Percentiles rank a stretch among this genome's conserved stretches.
Conservation (phyloP, 2,113 vertebrate genomes). For the Geococcyx californianus region DNA sequence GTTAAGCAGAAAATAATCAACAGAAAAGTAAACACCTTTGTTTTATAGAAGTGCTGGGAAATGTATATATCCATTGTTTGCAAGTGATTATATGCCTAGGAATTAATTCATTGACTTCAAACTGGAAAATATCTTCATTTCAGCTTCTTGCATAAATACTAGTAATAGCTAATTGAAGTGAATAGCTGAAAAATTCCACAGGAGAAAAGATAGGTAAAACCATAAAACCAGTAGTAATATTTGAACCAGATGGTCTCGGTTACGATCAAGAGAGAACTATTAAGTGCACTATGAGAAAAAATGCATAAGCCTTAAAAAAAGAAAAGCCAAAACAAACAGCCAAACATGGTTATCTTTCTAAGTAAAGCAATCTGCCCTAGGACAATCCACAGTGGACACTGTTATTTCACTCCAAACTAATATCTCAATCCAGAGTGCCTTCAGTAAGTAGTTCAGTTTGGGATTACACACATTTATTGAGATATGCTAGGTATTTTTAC, state of each 20-base stretch:
- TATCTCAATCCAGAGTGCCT: background rate
- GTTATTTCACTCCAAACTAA: background rate
- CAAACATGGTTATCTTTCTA: background rate
- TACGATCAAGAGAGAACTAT: background rate
- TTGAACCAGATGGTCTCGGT: background rate
- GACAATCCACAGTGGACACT: background rate
- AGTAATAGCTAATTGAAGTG: background rate
- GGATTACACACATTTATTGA: background rate
- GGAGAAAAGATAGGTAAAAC: conserved; percentile 21
- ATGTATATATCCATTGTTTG: conserved; percentile 62
- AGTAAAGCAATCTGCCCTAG: background rate
- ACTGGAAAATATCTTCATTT: conserved; percentile 47
- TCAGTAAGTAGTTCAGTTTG: background rate
- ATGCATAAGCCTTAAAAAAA: background rate
- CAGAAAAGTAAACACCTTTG: conserved; percentile 73
- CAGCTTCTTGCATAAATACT: conserved; percentile 25
- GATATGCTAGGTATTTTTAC: background rate
- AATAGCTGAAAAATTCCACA: conserved; percentile 9
- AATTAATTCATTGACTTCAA: conserved; percentile 57
- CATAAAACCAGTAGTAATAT: background rate
- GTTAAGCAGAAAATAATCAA: conserved; percentile 65
- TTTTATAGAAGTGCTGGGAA: conserved; percentile 68
- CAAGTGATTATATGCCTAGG: conserved; percentile 35
- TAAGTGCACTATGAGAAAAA: background rate
- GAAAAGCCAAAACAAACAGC: background rate